Base-by-base conservation (phyloP, 2,797 vertebrate species). In the Denticeps clupeoides region DNA sequence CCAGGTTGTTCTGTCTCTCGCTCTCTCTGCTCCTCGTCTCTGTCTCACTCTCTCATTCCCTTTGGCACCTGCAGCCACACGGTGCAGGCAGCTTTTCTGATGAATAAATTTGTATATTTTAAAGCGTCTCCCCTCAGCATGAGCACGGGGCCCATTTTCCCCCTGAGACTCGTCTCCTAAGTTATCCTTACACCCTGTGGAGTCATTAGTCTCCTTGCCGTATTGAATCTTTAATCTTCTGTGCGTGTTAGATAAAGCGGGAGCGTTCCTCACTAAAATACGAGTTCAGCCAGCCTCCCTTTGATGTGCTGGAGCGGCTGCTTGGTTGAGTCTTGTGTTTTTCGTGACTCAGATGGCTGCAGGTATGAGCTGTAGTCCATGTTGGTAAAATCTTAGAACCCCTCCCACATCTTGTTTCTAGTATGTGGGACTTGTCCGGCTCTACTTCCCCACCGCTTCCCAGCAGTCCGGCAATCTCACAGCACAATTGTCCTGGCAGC, bases 71-170 rank as follows among this genome's bases (percentile, higher is more conserved):
- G 56, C 41, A 60, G 46, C 62, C 71, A 45, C 51, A 41, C 51
- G 58, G 49, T 32, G 49, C 19, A 42, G 22, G 40, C 43, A 53
- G 58, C 41, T 51, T 73, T 78, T 79, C 67, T 78, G 75, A 79
- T 79, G 80, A 82, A 83, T 81, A 83, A 61, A 82, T 83, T 81
- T 78, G 80, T 83, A 78, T 82, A 83, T 82, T 81, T 84, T 82
- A 80, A 66, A 72, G 63, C 63, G 60, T 63, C 63, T 72, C 63
- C 68, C 56, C 71, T 75, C 67, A 45, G 64, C 51, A 58, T 58
- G 53, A 64, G 65, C 70, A 80, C 23, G 7, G 3, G 28, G 19
- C 27, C 9, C 33, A 26, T 60, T 59, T 19, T 40, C 29, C 47
- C 54, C 50, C 46, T 37, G 18, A 13, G 23, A 42, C 35, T 26